A percentile compares a stretch with the other conserved stretches of the same genome.
These are phyloP conservation scores for Rugalucina vietnamica DNA, from an alignment of 2,888 invertebrate genomes.

Conservation along the genomic window DNA sequence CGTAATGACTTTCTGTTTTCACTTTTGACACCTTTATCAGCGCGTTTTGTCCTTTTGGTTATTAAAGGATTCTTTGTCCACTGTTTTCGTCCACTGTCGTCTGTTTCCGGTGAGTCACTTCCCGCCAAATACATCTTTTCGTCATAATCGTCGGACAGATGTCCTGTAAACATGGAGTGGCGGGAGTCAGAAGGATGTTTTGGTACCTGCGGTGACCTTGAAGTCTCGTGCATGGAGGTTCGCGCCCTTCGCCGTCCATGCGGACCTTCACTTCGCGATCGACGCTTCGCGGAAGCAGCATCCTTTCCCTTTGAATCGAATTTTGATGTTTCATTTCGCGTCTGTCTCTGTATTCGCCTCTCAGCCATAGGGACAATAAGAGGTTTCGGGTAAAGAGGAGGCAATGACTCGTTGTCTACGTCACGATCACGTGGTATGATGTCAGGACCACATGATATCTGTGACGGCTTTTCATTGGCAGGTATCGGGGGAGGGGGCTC, in stretches of 20 bases:
- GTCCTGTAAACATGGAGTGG: constrained; percentile 67
- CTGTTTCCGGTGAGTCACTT: constrained; percentile 72
- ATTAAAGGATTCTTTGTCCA: constrained; percentile 79
- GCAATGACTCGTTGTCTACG: constrained; percentile 38
- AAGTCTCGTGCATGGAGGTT: constrained; percentile 67
- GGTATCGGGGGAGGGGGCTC: constrained; percentile 56
- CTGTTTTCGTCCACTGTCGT: constrained; percentile 67
- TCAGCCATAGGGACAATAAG: constrained; percentile 69
- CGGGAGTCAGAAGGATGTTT: constrained; percentile 49
- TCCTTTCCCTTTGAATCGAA: neutral
- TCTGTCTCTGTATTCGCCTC: constrained; percentile 69
- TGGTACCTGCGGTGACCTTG: constrained; percentile 41
- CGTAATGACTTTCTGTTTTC: constrained; percentile 70
- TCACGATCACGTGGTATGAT: neutral
- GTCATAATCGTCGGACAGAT: constrained; percentile 68
- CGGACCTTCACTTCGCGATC: constrained; percentile 78
- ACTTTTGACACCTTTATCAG: constrained; percentile 63
- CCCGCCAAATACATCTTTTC: constrained; percentile 58
- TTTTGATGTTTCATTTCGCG: constrained; percentile 39
- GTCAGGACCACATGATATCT: neutral
- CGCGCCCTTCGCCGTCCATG: constrained; percentile 61
- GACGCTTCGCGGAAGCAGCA: constrained; percentile 60
- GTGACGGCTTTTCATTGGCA: neutral
- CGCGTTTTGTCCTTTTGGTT: constrained; percentile 67
- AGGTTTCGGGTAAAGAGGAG: constrained; percentile 50